phyloP scores from a whole-genome alignment of 2,113 vertebrate species.

The Cranoglanis bouderius region DNA sequence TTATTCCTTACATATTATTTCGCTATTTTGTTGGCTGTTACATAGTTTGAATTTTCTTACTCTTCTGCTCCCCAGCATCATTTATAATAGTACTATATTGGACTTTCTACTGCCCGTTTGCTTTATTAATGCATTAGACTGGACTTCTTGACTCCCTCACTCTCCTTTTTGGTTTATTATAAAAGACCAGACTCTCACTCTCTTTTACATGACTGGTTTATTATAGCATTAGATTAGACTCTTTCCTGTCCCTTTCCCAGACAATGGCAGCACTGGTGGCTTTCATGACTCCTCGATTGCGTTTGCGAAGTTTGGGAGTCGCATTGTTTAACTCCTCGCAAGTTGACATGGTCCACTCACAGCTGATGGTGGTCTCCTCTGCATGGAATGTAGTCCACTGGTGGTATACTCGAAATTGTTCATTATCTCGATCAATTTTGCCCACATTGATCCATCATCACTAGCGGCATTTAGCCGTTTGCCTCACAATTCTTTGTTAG shows the following conservation, averaged over 20 bases:
- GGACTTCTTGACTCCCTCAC: neutral
- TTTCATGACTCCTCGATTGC: neutral
- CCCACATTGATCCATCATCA: neutral
- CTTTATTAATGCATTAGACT: neutral
- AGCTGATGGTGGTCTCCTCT: neutral
- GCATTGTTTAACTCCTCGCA: neutral
- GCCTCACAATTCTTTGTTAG: neutral
- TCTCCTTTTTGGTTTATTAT: neutral
- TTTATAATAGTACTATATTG: neutral
- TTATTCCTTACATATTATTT: neutral
- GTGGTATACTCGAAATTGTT: neutral
- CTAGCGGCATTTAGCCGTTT: neutral
- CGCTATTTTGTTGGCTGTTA: neutral
- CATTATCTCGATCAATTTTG: neutral
- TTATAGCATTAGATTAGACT: neutral
- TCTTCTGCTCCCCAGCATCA: neutral
- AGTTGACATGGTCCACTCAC: neutral
- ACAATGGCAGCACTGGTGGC: neutral
- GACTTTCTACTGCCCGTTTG: neutral
- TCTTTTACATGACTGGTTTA: neutral
- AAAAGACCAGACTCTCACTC: too few relatives aligned
- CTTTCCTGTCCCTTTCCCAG: neutral
- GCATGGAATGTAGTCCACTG: neutral
- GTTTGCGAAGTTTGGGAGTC: neutral
- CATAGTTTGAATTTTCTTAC: neutral